A percentile compares a stretch with the other conserved stretches of the same genome.
phyloP scores from a whole-genome alignment of 2,888 invertebrate species.

The Lycophotia porphyrea region DNA sequence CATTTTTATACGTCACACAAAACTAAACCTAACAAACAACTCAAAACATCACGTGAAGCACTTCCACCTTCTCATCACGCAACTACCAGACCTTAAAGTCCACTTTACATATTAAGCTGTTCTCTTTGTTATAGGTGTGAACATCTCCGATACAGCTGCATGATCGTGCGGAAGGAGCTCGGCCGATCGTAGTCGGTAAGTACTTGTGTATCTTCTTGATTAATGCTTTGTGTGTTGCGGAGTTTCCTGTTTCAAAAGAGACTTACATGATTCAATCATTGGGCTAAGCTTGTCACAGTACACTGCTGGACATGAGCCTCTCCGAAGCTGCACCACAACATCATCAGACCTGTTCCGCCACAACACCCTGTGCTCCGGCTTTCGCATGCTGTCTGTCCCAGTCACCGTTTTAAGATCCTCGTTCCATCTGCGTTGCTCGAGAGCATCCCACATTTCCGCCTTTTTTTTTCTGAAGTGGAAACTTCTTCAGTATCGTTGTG shows the following conservation, averaged over 20 bases:
- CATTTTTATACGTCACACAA: neutral
- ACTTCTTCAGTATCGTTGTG: no score
- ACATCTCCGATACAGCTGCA: slow-evolving; percentile 41
- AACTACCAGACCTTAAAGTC: slow-evolving; percentile 30
- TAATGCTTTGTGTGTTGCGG: neutral
- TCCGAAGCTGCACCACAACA: no score
- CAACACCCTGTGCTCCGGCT: no score
- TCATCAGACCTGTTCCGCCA: no score
- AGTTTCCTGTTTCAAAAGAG: neutral
- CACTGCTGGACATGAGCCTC: neutral
- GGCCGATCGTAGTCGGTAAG: slow-evolving; percentile 68
- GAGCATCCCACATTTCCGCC: no score
- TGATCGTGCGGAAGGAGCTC: slow-evolving; percentile 63
- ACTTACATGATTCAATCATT: neutral
- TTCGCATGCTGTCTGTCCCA: no score
- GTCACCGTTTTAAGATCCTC: no score
- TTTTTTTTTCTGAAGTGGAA: no score
- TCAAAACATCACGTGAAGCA: slow-evolving; percentile 39
- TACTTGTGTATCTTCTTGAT: neutral
- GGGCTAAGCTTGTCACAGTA: no score
- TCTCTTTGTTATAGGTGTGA: slow-evolving; percentile 64
- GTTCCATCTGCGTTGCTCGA: no score
- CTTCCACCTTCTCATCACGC: slow-evolving; percentile 33
- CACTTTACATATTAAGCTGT: slow-evolving; percentile 59
- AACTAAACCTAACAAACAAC: slow-evolving; percentile 2